Evolutionary conservation across 53 echinoderm and acorn worm genomes (phyloP), one percentile per base, ranked within the genome.

Genomic region (Arbacia lixula): DNA sequence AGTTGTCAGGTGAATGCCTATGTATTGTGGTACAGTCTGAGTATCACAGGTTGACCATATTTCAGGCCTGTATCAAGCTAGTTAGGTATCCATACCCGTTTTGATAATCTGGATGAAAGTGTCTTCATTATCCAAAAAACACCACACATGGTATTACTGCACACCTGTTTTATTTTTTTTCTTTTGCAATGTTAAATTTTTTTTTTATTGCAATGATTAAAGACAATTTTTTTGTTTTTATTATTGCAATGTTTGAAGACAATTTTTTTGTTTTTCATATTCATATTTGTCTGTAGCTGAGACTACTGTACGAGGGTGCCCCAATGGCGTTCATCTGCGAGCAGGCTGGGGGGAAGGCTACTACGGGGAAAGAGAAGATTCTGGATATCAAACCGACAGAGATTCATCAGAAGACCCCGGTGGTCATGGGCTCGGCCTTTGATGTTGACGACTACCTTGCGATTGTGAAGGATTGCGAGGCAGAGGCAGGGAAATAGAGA

Each of bases 391-490:
- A 86, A 29, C 98, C 98, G 8, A 86, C 88, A 21, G 34, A 86
- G 33, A 98, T 98, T 56, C 98, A 98, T 60, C 84, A 98, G 54
- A 85, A 86, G 34, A 89, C 89, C 32, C 98, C 98, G 1, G 88
- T 94, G 27, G 86, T 94, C 60, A 87, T 98, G 71, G 98, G 98
- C 17, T 98, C 98, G 8, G 64, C 88, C 6, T 92, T 89, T 19
- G 98, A 98, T 83, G 98, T 98, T 21, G 84, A 92, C 41, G 98
- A 98, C 33, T 98, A 92, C 84, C 77, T 98, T 20, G 90, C 89
- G 9, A 75, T 89, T 39, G 90, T 78, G 2, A 78, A 60, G 41
- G 60, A 78, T 27, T 78, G 79, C 14, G 60, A 76, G 51, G 72
- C 49, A 46, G 46, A 52, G 30, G 54, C 39, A 29, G 28, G 21